These are phyloP conservation scores for Mythimna vitellina DNA, from an alignment of 2,888 invertebrate species.

Conservation along the genomic window DNA sequence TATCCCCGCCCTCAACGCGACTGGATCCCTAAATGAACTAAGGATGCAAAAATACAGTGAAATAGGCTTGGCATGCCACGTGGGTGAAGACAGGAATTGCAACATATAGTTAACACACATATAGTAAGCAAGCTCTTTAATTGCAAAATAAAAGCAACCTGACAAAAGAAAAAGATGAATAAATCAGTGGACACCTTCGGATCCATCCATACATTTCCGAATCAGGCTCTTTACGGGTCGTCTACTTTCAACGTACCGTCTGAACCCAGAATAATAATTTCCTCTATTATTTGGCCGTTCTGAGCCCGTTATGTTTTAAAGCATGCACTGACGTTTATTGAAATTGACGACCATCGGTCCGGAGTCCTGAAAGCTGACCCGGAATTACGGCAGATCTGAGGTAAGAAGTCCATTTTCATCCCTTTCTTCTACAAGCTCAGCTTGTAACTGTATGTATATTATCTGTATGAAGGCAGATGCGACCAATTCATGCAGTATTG, in stretches of 20 bases:
- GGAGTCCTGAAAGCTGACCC: not conserved
- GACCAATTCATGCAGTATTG: constrained; percentile 65
- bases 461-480: constrained; percentile 53
- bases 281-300: no score
- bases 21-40: constrained; percentile 46
- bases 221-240: not conserved
- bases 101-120: constrained; percentile 60
- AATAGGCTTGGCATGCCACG: constrained; percentile 57
- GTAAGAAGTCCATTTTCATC: constrained; percentile 1
- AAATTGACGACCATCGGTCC: not conserved
- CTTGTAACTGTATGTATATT: constrained; percentile 50
- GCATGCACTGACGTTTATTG: constrained; percentile 11
- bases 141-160: constrained; percentile 38
- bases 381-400: not conserved
- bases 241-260: not conserved
- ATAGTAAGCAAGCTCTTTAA: constrained; percentile 50
- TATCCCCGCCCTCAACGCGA: constrained; percentile 15
- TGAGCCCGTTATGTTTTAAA: not conserved
- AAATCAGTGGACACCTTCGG: not conserved
- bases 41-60: constrained; percentile 61
- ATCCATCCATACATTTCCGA: not conserved
- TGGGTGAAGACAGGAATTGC: constrained; percentile 35
- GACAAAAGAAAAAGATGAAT: constrained; percentile 7
- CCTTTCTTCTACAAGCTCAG: constrained; percentile 22
- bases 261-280: not conserved